Percentiles rank a stretch among this genome's conserved stretches.
phyloP scores from a whole-genome alignment of 1,140 invertebrate genomes.

The Camponotus floridanus region DNA sequence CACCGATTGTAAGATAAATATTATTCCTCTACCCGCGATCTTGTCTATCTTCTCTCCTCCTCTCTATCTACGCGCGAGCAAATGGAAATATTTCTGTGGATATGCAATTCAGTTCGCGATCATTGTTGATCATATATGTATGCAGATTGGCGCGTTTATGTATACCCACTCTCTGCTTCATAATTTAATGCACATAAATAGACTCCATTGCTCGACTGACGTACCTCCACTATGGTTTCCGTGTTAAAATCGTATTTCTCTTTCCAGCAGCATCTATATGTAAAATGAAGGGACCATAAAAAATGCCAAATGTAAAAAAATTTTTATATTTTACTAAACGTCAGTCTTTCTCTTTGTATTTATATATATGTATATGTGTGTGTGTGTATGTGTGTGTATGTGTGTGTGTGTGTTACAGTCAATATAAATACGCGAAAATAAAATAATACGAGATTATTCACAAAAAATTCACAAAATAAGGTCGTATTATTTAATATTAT shows the following conservation, averaged over 20 bases:
- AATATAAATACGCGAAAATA: background rate
- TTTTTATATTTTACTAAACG: background rate
- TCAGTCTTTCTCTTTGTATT: background rate
- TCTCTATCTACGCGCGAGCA: conserved; percentile 14
- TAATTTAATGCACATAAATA: conserved; percentile 63
- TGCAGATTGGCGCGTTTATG: conserved; percentile 17
- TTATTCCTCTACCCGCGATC: conserved; percentile 46
- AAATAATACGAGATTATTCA: background rate
- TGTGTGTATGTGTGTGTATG: too few relatives aligned
- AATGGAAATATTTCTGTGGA: conserved; percentile 53
- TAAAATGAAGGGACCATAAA: background rate
- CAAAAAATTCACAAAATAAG: too few relatives aligned
- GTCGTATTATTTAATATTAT: too few relatives aligned
- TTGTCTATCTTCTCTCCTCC: background rate
- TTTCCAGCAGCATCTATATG: background rate
- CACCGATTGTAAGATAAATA: conserved; percentile 65
- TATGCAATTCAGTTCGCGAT: conserved; percentile 55
- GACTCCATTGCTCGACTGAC: conserved; percentile 24
- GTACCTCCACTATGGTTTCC: conserved; percentile 10
- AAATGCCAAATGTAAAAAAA: background rate
- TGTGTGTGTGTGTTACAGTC: background rate
- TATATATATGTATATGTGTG: too few relatives aligned
- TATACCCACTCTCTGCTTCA: conserved; percentile 25
- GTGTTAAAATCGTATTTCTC: conserved; percentile 30
- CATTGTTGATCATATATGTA: conserved; percentile 61